Evolutionary conservation across 2,888 invertebrate species (phyloP), one percentile per base, ranked within the genome.

Genomic region (Macrostomum cliftonense): DNA sequence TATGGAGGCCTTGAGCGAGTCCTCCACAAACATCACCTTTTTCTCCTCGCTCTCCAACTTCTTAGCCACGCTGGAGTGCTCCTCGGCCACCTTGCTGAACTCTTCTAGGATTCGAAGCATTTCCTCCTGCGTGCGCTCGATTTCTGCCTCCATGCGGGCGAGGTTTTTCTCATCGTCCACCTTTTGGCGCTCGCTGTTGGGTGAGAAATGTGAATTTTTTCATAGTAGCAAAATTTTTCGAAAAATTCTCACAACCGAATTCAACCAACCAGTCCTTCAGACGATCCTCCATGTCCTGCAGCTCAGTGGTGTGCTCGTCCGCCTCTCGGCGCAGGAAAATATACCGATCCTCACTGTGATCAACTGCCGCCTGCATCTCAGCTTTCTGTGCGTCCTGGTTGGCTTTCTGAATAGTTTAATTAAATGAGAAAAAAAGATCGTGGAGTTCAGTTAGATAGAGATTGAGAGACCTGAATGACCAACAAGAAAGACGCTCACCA

Each of bases 151-250:
- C 21, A 68, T 66, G 38, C 68, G 55, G 16, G 54, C 50, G 16
- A 63, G 52, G 43, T 64, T 65, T 55, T 63, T 65, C 52, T 63
- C 62, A 54, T 65, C 63, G 21, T 58, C 56, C 11, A 58, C 55
- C 47, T 61, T 64, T 54, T 63, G 62, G 17, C 55, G 52, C 38
- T 61, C 57, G 55, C 67, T 66, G 57, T n/a, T n/a, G n/a, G n/a
- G n/a, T n/a, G n/a, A 43, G 28, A 43, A 47, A 44, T 43, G 5
- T 38, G 28, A 51, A 52, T n/a, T 37, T 16, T 39, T 20, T 14
- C 37, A 49, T 43, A 9, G n/a, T n/a, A n/a, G n/a, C n/a, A n/a
- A n/a, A n/a, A n/a, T n/a, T n/a, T n/a, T n/a, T n/a, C n/a, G n/a
- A n/a, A n/a, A n/a, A n/a, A n/a, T n/a, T n/a, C n/a, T n/a, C 7